Percentiles rank a stretch among this genome's conserved stretches.
phyloP scores from a whole-genome alignment of 2,888 invertebrate genomes.

The Eumacrocentrus americanus region DNA sequence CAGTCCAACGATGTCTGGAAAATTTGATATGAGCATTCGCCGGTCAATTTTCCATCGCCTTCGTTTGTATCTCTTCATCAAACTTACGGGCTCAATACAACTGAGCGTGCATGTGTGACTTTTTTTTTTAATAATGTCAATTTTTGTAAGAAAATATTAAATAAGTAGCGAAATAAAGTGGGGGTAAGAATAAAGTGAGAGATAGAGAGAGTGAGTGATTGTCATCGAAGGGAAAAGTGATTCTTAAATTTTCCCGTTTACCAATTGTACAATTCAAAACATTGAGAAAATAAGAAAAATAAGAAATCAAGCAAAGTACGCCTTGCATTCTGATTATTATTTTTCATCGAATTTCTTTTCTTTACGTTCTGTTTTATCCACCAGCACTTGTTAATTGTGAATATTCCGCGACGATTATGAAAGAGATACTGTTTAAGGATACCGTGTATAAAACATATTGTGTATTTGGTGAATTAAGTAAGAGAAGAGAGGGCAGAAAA shows the following conservation, averaged over 20 bases:
- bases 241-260: background rate
- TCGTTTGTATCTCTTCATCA: background rate
- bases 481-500: slow-evolving; percentile 28
- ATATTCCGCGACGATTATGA: slow-evolving; percentile 37
- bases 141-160: background rate
- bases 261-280: background rate
- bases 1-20: background rate
- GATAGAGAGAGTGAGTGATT: background rate
- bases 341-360: slow-evolving; percentile 16
- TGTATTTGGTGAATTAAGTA: slow-evolving; percentile 47
- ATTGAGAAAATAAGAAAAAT: background rate
- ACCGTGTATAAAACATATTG: slow-evolving; percentile 52
- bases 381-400: slow-evolving; percentile 45
- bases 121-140: background rate
- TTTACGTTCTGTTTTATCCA: slow-evolving; percentile 24
- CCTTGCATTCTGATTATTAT: slow-evolving; percentile 16
- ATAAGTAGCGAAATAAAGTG: background rate
- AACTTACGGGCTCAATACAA: background rate
- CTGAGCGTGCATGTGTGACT: background rate
- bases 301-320: slow-evolving; percentile 15
- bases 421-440: slow-evolving; percentile 44
- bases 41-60: too few species aligned
- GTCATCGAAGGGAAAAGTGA: background rate
- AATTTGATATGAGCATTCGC: background rate
- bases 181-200: background rate